Evolutionary conservation across 2,797 vertebrate genomes (phyloP).

Genomic region (Pagetopsis macropterus): DNA sequence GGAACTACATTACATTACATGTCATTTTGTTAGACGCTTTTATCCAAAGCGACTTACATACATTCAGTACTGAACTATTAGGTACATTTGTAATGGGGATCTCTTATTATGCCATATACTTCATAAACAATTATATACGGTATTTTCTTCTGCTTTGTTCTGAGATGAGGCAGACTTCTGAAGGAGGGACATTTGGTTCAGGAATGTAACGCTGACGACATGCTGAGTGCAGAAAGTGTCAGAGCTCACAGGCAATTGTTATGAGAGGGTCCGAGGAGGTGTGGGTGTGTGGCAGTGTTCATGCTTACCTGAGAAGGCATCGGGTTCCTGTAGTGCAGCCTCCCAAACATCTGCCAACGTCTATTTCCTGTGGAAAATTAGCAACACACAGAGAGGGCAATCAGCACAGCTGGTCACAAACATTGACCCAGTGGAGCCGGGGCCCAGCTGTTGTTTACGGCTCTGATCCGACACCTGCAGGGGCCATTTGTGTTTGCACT

Average conservation of each 20-base stretch:
- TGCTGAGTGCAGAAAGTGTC: constrained; percentile 57
- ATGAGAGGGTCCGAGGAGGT: constrained; percentile 27
- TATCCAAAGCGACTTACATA: no score
- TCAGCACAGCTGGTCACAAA: constrained; percentile 78
- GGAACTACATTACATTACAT: no score
- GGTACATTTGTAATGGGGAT: neutral
- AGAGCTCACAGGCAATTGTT: constrained; percentile 67
- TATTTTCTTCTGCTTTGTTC: neutral
- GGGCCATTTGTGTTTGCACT: constrained; percentile 78
- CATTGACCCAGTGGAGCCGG: constrained; percentile 69
- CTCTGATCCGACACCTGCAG: constrained; percentile 81
- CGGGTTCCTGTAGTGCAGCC: constrained; percentile 85
- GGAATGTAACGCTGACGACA: constrained; percentile 20
- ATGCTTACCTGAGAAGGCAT: constrained; percentile 86
- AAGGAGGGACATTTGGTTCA: constrained; percentile 55
- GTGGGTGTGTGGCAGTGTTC: constrained; percentile 69
- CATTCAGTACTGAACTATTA: neutral
- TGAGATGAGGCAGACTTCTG: neutral
- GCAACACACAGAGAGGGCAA: constrained; percentile 86
- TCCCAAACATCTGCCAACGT: constrained; percentile 89
- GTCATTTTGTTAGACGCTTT: no score
- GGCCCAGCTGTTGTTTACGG: constrained; percentile 63
- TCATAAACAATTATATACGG: neutral
- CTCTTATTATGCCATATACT: neutral
- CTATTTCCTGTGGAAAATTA: constrained; percentile 92